Conservation (phyloP, 2,113 vertebrate species). For the Petaurus breviceps region DNA sequence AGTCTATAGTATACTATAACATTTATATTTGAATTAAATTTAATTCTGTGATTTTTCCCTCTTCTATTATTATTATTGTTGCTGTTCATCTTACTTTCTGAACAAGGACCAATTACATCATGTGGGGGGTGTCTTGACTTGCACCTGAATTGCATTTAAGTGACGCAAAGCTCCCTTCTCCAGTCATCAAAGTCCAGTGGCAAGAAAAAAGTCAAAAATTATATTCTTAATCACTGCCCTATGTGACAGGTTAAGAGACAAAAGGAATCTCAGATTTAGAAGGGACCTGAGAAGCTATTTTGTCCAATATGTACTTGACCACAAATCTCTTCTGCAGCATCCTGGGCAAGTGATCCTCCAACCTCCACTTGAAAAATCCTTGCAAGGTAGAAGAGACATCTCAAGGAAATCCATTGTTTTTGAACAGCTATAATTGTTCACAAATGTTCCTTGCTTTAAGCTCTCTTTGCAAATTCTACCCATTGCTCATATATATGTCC, state of each 20-base stretch:
- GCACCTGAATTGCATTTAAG: background rate
- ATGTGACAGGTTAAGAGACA: background rate
- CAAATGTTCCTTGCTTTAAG: background rate
- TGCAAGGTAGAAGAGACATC: background rate
- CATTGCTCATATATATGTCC: accelerated
- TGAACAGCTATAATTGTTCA: background rate
- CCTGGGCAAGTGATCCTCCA: background rate
- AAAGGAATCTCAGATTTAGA: background rate
- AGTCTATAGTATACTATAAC: background rate
- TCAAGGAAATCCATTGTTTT: background rate
- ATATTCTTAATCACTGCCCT: background rate
- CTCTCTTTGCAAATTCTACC: background rate
- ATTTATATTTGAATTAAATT: background rate
- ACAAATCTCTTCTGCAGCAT: background rate
- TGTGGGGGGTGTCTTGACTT: background rate
- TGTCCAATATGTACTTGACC: background rate
- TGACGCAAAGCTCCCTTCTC: background rate
- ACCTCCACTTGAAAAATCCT: background rate
- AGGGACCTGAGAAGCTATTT: background rate
- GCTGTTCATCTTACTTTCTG: background rate
- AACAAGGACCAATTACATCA: background rate
- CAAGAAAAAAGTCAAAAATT: background rate
- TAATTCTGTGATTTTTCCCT: background rate
- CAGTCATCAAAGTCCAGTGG: background rate
- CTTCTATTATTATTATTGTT: background rate